Conservation (phyloP, 2,797 vertebrate species). For the Manis crassicaudata region DNA sequence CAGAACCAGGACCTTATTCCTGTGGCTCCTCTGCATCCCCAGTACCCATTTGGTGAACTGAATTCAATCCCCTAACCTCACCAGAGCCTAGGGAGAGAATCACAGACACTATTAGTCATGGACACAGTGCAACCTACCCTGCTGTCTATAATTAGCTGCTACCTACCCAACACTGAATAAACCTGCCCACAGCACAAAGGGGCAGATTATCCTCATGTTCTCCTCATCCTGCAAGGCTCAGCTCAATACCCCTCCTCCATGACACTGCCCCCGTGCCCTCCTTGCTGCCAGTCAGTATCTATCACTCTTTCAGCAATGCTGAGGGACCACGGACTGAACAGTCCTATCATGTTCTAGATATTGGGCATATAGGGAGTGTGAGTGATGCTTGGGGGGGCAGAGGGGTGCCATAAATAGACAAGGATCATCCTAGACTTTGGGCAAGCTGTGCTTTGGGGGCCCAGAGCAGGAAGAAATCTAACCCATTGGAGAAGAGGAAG, state of each 20-base stretch:
- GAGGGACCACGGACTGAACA: background rate
- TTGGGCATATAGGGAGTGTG: background rate
- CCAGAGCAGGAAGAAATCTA: background rate
- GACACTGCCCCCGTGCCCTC: background rate
- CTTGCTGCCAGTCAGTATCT: background rate
- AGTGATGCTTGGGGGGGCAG: background rate
- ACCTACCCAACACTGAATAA: background rate
- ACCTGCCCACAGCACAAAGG: background rate
- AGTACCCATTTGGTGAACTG: background rate
- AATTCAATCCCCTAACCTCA: background rate
- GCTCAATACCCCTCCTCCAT: background rate
- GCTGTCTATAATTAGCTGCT: background rate
- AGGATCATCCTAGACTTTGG: background rate
- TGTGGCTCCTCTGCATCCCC: background rate
- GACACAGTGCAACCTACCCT: background rate
- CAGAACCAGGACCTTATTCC: background rate
- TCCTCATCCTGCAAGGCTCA: background rate
- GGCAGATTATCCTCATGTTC: background rate
- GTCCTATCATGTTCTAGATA: background rate
- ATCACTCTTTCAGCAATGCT: background rate
- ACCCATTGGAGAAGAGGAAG: background rate
- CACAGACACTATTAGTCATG: background rate
- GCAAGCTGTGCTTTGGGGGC: background rate
- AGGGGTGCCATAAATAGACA: background rate
- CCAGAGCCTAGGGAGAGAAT: background rate